Base-by-base conservation (phyloP, 2,888 invertebrate species). In the Fragum fragum region DNA sequence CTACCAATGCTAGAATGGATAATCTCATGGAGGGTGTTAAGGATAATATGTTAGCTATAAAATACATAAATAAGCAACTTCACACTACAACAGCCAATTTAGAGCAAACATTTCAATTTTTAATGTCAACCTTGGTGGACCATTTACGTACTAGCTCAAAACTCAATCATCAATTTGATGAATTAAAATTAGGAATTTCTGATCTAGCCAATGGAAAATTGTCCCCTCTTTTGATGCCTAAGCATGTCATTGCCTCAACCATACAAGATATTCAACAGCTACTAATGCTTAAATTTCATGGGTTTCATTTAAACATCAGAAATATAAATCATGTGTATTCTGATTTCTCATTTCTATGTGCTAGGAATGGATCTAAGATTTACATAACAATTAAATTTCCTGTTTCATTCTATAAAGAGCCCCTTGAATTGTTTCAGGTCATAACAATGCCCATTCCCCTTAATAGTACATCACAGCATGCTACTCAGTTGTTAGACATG, bases 401-500 rank as follows among this genome's bases (percentile, higher is more conserved):
- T 21, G 59, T 84, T 39, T 79, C 83, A 26, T 23, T 75, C 23
- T 79, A 76, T 61, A n/a, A 68, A 18, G 36, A 81, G n/a, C 79
- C 85, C 11, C 47, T 87, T 18, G 39, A 55, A 16, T 1, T 81
- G 14, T 84, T 76, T 69, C 55, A 76, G 69, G 61, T 84, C 32
- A 32, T 78, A 26, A 75, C 84, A 7, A 14, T 81, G 0, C 81
- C 82, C 5, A 82, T 87, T 3, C 84, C 84, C 23, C 39, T 84
- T 18, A 84, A 84, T 55, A 6, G 61, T n/a, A 75, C 81, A 23
- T 84, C 87, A 21, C 23, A 28, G 14, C 83, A 83, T 78, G 87
- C 83, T 18, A 79, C 85, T 21, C 83, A 87, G 21, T 52, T 79
- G 16, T 36, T 83, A 9, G 53, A 80, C 61, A 16, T 83, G n/a